Evolutionary conservation across 2,888 invertebrate species (phyloP).

Genomic region (Parnassius apollo): DNA sequence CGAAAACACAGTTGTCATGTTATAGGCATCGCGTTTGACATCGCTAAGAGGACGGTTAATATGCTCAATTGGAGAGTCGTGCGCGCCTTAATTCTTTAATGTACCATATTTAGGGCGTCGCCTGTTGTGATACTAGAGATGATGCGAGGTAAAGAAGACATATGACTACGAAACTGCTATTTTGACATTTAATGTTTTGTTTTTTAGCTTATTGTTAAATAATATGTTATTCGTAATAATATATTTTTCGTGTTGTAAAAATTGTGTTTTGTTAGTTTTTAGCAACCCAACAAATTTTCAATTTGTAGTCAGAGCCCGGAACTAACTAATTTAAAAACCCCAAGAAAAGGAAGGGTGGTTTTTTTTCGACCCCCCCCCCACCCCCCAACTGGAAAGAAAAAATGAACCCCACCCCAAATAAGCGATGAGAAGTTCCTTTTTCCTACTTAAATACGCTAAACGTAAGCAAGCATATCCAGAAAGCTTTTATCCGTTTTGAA

Average conservation of each 20-base stretch:
- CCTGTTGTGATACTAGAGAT: conserved; percentile 39
- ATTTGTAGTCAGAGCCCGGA: conserved; percentile 7
- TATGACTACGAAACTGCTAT: conserved; percentile 16
- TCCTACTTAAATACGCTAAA: conserved; percentile 5
- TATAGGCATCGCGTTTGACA: conserved; percentile 20
- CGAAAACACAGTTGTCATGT: conserved; percentile 23
- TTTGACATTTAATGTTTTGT: conserved; percentile 19
- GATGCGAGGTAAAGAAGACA: conserved; percentile 23
- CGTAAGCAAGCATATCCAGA: not conserved
- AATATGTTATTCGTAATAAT: not conserved
- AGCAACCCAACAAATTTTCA: not conserved
- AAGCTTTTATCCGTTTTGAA: not conserved
- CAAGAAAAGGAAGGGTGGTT: no score
- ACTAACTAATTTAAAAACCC: conserved; percentile 2
- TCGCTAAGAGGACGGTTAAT: conserved; percentile 51
- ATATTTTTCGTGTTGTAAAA: no score
- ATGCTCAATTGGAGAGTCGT: conserved; percentile 69
- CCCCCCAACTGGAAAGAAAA: no score
- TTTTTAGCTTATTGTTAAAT: not conserved
- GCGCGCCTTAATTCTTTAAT: conserved; percentile 65
- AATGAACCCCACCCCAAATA: no score
- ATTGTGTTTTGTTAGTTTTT: not conserved
- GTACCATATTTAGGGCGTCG: conserved; percentile 58
- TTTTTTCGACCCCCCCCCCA: no score
- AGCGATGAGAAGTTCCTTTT: conserved; percentile 17